Evolutionary conservation across 2,797 vertebrate species (phyloP), one percentile per base, ranked within the genome.

Genomic region (Gephyroberyx darwinii): DNA sequence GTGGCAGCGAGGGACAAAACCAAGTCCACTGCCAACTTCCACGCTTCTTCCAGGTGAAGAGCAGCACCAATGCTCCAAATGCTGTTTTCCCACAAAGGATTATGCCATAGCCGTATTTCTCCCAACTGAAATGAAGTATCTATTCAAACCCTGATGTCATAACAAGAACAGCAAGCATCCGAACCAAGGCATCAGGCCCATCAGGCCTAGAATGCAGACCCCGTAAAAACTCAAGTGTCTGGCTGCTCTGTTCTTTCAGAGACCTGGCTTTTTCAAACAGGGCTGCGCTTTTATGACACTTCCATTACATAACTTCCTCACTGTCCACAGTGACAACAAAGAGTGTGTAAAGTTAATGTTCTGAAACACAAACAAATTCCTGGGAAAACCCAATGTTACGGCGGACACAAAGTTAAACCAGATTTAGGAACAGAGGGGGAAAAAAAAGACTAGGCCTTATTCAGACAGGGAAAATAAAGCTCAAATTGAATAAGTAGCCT

Each of bases 291-390:
- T 94, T 94, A 93, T 82, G 86, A 86, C 52, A 13, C 85, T 88
- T 85, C 86, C 83, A 72, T 92, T 85, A 92, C 92, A 93, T 93
- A 93, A 94, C 92, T 76, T 92, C 93, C 86, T 60, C 74, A 83
- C 84, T 77, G 84, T 91, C 87, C 75, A 81, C 83, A 86, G 78
- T 72, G 82, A 92, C 93, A 90, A 93, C 89, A 93, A 91, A 91
- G 92, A 89, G 90, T 86, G 91, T 85, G 90, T 92, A 92, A 94
- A 94, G 92, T 93, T 93, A 93, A 94, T 79, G 88, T 89, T 83
- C 84, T 78, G 90, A 91, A 93, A 94, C 92, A 61, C 91, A 93
- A 93, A 93, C 88, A 90, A 85, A 88, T 78, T 79, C 84, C 72
- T 5, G 78, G 85, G 80, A 71, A 91, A 81, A 79, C n/a, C 63